Percentiles rank a stretch among this genome's conserved stretches.
Conservation (phyloP, 2,113 vertebrate genomes). For the Mus spicilegus region DNA sequence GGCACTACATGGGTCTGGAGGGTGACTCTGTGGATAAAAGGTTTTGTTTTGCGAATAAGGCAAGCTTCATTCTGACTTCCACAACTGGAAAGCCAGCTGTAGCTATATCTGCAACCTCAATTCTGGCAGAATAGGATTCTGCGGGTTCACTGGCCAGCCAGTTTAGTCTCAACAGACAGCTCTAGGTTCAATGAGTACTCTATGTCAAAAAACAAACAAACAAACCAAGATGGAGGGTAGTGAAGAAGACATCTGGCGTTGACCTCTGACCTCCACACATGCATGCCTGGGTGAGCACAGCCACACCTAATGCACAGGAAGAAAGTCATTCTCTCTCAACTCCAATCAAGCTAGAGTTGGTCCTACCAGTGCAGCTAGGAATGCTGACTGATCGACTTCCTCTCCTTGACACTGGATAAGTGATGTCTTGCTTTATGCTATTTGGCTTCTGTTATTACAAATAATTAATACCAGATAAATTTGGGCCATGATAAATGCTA, state of each 20-base stretch:
- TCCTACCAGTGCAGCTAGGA: not conserved
- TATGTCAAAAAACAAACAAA: not conserved
- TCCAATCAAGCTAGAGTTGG: not conserved
- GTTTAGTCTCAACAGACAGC: not conserved
- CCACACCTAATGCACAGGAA: not conserved
- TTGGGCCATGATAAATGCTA: not conserved
- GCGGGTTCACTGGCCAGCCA: not conserved
- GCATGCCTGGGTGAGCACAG: not conserved
- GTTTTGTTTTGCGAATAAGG: not conserved
- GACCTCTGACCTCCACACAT: not conserved
- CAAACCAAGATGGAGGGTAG: not conserved
- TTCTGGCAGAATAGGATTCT: not conserved
- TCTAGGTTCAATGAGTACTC: not conserved
- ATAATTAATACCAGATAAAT: slow-evolving; percentile 25
- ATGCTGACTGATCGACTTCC: not conserved
- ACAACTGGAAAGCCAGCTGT: not conserved
- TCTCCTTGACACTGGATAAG: not conserved
- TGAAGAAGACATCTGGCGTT: not conserved
- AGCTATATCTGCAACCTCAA: not conserved
- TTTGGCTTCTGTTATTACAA: slow-evolving; percentile 15
- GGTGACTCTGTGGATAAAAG: not conserved
- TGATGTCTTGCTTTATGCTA: not conserved
- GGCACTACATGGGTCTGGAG: not conserved
- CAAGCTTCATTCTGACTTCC: not conserved
- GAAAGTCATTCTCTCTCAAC: not conserved